phyloP scores from a whole-genome alignment of 1,140 invertebrate genomes.

The Drepana arcuata region DNA sequence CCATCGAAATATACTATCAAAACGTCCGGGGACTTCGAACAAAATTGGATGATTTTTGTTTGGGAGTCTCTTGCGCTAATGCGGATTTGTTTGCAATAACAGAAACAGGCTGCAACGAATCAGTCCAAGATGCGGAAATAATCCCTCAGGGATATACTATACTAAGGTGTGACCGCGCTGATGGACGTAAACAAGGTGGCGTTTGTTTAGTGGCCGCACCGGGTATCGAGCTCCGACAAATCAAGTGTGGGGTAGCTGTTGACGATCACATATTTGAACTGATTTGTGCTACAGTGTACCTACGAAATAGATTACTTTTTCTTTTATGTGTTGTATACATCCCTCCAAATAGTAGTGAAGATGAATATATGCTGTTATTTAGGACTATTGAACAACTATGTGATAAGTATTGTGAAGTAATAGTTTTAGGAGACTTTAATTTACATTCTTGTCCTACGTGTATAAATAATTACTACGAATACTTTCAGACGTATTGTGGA shows the following conservation, averaged over 20 bases:
- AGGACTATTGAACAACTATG: slow-evolving; percentile 6
- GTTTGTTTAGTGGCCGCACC: neutral
- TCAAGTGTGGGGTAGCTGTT: neutral
- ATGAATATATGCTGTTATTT: slow-evolving; percentile 13
- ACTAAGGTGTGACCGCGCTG: neutral
- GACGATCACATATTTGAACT: slow-evolving; percentile 1
- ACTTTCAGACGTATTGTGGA: slow-evolving; percentile 7
- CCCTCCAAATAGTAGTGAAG: slow-evolving; percentile 8
- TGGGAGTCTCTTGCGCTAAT: neutral
- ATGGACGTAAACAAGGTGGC: neutral
- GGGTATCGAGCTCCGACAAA: neutral
- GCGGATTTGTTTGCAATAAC: neutral
- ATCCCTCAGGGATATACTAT: neutral
- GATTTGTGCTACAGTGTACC: neutral
- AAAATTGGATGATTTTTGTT: neutral
- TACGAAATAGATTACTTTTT: slow-evolving; percentile 1
- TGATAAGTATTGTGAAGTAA: slow-evolving; percentile 4
- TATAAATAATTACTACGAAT: slow-evolving; percentile 6
- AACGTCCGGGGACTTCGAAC: neutral
- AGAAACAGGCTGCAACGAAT: neutral
- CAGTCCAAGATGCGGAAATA: neutral
- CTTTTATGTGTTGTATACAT: slow-evolving; percentile 11
- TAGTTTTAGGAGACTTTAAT: slow-evolving; percentile 8
- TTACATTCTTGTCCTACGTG: neutral
- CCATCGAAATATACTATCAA: neutral